phyloP scores from a whole-genome alignment of 2,888 invertebrate genomes.

The Pemphredon lugubris region DNA sequence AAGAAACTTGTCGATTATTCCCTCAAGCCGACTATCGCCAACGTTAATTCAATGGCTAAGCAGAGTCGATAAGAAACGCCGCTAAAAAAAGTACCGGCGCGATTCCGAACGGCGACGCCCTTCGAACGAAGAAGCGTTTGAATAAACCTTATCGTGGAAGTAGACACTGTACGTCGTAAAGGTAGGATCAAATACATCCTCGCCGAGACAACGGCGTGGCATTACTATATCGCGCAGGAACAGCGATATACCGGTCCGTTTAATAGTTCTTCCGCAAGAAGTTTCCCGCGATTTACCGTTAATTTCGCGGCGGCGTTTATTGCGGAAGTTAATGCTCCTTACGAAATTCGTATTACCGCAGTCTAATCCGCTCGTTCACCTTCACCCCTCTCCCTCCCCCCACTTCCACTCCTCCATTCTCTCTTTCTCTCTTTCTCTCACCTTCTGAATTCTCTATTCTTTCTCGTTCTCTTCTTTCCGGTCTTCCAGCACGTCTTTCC shows the following conservation, averaged over 20 bases:
- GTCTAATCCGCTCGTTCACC: constrained; percentile 16
- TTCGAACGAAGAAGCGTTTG: too few species aligned
- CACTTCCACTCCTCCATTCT: background rate
- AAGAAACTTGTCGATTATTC: too few species aligned
- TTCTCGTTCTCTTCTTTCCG: too few species aligned
- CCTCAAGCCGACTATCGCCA: too few species aligned
- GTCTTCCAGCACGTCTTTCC: background rate
- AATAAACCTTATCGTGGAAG: too few species aligned
- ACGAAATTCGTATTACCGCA: constrained; percentile 56
- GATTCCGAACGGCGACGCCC: too few species aligned
- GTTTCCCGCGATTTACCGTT: constrained; percentile 53
- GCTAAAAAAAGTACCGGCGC: too few species aligned
- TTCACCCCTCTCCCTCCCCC: background rate
- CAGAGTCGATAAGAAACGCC: too few species aligned
- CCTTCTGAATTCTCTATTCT: background rate
- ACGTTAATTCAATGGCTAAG: too few species aligned
- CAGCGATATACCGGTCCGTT: constrained; percentile 41
- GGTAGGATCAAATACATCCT: background rate
- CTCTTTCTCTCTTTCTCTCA: constrained; percentile 6
- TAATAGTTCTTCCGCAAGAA: constrained; percentile 52
- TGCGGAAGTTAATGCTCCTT: constrained; percentile 52
- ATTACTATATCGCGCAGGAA: constrained; percentile 15
- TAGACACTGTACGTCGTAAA: too few species aligned
- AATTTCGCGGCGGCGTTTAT: constrained; percentile 62
- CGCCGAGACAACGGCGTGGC: background rate